These are phyloP conservation scores for Acanthurus leucopareius DNA, from an alignment of 2,797 vertebrate species.

Conservation along the genomic window DNA sequence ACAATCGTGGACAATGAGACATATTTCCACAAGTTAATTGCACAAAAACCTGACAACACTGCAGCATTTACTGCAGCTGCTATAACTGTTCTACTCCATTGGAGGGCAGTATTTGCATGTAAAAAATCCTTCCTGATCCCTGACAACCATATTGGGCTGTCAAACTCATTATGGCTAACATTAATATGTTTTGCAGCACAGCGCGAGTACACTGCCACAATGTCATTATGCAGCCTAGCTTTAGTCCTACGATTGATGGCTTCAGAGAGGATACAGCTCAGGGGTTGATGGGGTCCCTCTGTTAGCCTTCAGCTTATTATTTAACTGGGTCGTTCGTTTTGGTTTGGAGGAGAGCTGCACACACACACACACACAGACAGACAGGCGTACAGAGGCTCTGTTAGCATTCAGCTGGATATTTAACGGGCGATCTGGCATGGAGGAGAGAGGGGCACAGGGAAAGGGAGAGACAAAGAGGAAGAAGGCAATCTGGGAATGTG, in stretches of 20 bases:
- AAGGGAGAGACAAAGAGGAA: constrained; percentile 34
- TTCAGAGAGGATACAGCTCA: constrained; percentile 81
- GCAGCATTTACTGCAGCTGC: constrained; percentile 66
- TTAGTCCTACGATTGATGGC: constrained; percentile 82
- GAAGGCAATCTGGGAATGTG: constrained; percentile 31
- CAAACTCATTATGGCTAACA: constrained; percentile 83
- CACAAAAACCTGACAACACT: constrained; percentile 44
- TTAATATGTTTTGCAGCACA: constrained; percentile 84
- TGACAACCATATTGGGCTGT: constrained; percentile 78
- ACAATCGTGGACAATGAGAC: constrained; percentile 20
- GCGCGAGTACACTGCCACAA: constrained; percentile 79
- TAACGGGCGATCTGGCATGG: constrained; percentile 53
- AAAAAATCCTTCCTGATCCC: constrained; percentile 30
- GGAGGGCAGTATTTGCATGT: constrained; percentile 83
- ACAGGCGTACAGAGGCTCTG: constrained; percentile 47
- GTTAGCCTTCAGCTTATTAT: constrained; percentile 82
- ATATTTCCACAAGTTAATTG: constrained; percentile 22
- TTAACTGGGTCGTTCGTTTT: constrained; percentile 80
- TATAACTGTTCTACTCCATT: constrained; percentile 68
- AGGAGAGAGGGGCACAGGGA: constrained; percentile 20
- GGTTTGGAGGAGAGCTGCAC: constrained; percentile 63
- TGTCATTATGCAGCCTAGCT: constrained; percentile 82
- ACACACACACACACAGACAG: constrained; percentile 36
- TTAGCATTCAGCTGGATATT: constrained; percentile 59
- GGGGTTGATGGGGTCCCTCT: constrained; percentile 81